Base-by-base conservation (phyloP, 2,888 invertebrate genomes). In the Cephus rjabovi region DNA sequence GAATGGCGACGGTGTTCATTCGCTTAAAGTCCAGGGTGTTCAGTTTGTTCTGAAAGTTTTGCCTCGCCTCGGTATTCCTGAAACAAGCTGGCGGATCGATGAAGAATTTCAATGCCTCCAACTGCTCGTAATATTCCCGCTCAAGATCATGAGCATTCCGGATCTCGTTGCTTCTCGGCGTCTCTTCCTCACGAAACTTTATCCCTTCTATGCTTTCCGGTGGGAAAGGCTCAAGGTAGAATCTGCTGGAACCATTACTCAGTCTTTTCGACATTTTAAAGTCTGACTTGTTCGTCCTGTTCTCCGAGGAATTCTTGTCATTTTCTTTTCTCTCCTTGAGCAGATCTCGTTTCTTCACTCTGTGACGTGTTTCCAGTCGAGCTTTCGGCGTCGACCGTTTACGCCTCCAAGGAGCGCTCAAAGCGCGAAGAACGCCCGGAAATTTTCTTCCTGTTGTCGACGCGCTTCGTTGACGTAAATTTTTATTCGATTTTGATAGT, bases 1-100 rank as follows among this genome's bases (percentile, higher is more conserved):
- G 83, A 31, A 88, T 77, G 1, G 89, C 91, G 11, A 91, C 87
- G 30, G 91, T 91, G 76, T 91, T 91, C 86, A 91, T 90, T 68
- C 85, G 79, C 31, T 83, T 86, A 74, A 90, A 87, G 77, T 91
- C 91, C 73, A 91, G 80, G 15, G 87, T 90, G 76, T 88, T 89
- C 30, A 91, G 83, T 78, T 86, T 85, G 77, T 87, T 87, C 31
- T 84, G 82, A 0, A 87, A 88, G 79, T 87, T 85, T 73, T 85
- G 82, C 4, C 81, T 81, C 15, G 81, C 80, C 35, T 86, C 86
- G 71, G 82, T 82, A 77, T 84, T 88, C 68, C 86, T 82, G 74
- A 90, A 90, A 70, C 84, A 82, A 69, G 83, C 80, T 1, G 89
- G 88, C 9, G 89, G 88, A 40, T 90, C 89, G 37, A 77, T 77